Base-by-base conservation (phyloP, 2,797 vertebrate species). In the Megalops cyprinoides region DNA sequence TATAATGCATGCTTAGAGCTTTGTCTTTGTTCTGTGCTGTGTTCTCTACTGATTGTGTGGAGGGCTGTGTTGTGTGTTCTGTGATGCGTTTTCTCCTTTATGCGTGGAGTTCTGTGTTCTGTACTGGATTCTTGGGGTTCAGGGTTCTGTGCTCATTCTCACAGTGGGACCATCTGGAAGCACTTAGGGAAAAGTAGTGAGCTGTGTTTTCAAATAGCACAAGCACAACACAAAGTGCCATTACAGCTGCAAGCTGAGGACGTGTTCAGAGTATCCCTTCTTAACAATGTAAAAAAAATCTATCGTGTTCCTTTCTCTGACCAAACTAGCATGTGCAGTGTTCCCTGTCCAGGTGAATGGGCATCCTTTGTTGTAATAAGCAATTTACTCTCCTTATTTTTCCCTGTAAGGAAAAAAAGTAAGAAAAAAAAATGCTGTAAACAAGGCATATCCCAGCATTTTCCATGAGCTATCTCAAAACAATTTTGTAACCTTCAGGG, bases 161-260 rank as follows among this genome's bases (percentile, higher is more conserved):
- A n/a, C 49, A n/a, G 75, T 9, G 4, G 74, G 51, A 53, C 74
- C 74, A 76, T 76, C 74, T 49, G 42, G 77, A 49, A 48, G 1
- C 31, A 12, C 42, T 49, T 48, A 46, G 28, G n/a, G 77, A 18
- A 53, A 39, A 67, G 15, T 34, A 18, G 42, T 49, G 18, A 51
- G 44, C 42, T 67, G 2, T 34, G 42, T 49, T 48, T 48, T 31
- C 23, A 53, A 39, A 76, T 76, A 76, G 25, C 74, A 37, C 48
- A 76, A 62, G 62, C 25, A 34, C 44, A 79, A 71, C 62, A 42
- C 65, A 79, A 46, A 71, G 78, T 48, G 31, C 34, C 34, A 55
- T 42, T 67, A 48, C 34, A 73, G 62, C 53, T 31, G 31, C 42
- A 25, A 71, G 51, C 37, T 34, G 25, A 55, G 75, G 44, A 60